A percentile compares a stretch with the other conserved stretches of the same genome.
Conservation (phyloP, 2,888 invertebrate genomes). For the Parascotia fuliginaria region DNA sequence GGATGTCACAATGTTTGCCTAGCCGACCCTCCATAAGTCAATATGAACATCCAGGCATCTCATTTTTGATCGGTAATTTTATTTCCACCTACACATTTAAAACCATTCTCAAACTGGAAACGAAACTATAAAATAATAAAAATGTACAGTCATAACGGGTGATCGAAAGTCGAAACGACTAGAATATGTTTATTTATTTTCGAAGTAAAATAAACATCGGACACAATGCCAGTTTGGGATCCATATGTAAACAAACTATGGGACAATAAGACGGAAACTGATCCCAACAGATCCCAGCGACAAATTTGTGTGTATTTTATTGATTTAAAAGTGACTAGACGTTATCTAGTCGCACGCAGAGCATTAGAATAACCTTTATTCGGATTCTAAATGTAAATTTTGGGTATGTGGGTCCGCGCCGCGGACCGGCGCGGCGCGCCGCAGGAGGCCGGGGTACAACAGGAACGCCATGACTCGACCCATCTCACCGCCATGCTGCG, state of each 20-base stretch:
- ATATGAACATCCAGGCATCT: conserved; percentile 46
- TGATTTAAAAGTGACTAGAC: conserved; percentile 64
- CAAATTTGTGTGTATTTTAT: conserved; percentile 64
- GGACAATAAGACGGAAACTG: conserved; percentile 44
- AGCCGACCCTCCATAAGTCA: conserved; percentile 58
- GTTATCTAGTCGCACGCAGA: conserved; percentile 51
- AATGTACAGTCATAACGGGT: conserved; percentile 27
- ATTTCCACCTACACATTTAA: conserved; percentile 11
- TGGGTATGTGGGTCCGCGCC: conserved; percentile 62
- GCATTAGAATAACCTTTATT: conserved; percentile 62
- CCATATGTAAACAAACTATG: conserved; percentile 58
- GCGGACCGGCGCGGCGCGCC: conserved; percentile 61
- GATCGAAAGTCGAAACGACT: conserved; percentile 24
- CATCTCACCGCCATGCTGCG: conserved; percentile 78
- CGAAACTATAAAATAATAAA: conserved; percentile 26
- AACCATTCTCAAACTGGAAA: conserved; percentile 16
- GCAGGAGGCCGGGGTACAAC: conserved; percentile 63
- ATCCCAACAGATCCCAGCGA: conserved; percentile 56
- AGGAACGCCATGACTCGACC: conserved; percentile 67
- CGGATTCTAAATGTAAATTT: conserved; percentile 76
- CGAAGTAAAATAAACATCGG: conserved; percentile 41
- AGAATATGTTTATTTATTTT: conserved; percentile 38
- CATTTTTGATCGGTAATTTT: conserved; percentile 10
- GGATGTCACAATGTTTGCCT: conserved; percentile 72
- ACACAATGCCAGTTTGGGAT: conserved; percentile 43